Conservation (phyloP, 2,113 vertebrate species). For the Lycocorax pyrrhopterus region DNA sequence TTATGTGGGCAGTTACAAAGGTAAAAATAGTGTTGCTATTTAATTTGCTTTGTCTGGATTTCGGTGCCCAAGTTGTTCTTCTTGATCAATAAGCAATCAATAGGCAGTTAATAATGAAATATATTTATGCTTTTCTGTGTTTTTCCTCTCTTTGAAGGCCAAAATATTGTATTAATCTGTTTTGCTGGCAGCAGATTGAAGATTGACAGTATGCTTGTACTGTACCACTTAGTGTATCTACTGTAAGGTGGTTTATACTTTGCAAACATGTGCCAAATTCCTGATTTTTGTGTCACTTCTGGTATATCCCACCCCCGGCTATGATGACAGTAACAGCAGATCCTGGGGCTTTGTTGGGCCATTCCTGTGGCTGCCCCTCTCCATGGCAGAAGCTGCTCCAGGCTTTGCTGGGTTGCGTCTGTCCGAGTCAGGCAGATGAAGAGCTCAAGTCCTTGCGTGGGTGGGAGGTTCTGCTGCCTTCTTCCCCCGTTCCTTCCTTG, state of each 20-base stretch:
- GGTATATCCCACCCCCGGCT: neutral
- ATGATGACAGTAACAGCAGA: neutral
- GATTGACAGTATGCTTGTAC: neutral
- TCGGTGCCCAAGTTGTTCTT: neutral
- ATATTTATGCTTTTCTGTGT: slow-evolving; percentile 11
- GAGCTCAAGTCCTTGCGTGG: slow-evolving; percentile 4
- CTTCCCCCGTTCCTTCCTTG: slow-evolving; percentile 6
- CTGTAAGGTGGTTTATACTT: slow-evolving; percentile 5
- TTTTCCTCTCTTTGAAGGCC: neutral
- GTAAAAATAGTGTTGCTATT: neutral
- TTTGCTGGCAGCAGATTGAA: slow-evolving; percentile 31
- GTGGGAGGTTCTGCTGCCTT: slow-evolving; percentile 40
- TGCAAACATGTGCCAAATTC: neutral
- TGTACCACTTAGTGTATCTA: neutral
- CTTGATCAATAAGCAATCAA: slow-evolving; percentile 25
- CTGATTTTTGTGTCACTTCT: neutral
- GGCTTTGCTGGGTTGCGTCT: neutral
- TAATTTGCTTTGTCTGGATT: slow-evolving; percentile 14
- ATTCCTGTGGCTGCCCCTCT: neutral
- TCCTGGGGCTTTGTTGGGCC: neutral
- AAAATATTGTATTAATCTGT: slow-evolving; percentile 36
- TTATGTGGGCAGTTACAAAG: neutral
- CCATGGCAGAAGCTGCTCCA: neutral
- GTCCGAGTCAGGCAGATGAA: neutral
- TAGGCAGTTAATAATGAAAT: slow-evolving; percentile 15